phyloP scores from a whole-genome alignment of 2,888 invertebrate genomes.

The Dicyrtoma fusca region DNA sequence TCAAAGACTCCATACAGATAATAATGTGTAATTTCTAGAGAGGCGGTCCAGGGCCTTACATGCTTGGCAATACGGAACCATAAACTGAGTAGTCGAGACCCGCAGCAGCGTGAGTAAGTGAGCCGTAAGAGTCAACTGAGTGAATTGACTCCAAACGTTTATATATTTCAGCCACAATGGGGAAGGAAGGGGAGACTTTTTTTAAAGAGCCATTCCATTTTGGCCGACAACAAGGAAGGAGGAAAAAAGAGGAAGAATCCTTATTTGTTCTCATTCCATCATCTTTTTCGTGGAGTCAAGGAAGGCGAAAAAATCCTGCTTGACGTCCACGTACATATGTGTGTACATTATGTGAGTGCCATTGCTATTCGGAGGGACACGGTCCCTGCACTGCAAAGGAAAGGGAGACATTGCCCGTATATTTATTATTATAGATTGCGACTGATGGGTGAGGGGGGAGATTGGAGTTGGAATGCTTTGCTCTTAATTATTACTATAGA shows the following conservation, averaged over 20 bases:
- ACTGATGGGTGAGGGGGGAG: not conserved
- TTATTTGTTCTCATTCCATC: slow-evolving; percentile 9
- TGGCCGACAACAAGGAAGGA: not conserved
- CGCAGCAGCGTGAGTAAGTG: slow-evolving; percentile 20
- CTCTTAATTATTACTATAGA: slow-evolving; percentile 34
- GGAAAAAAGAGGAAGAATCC: slow-evolving; percentile 3
- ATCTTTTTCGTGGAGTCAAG: slow-evolving; percentile 5
- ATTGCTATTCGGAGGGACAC: too few relatives aligned
- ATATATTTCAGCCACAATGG: slow-evolving; percentile 10
- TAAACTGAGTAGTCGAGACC: not conserved
- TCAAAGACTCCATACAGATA: too few relatives aligned
- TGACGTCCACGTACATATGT: not conserved
- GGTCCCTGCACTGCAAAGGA: not conserved
- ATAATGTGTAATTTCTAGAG: too few relatives aligned
- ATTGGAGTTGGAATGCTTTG: slow-evolving; percentile 5
- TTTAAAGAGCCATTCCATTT: too few relatives aligned
- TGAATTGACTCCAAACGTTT: slow-evolving; percentile 21
- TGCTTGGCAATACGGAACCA: too few relatives aligned
- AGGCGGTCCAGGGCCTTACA: too few relatives aligned
- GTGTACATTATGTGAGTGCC: not conserved
- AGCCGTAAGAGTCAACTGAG: slow-evolving; percentile 36
- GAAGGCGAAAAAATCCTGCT: not conserved
- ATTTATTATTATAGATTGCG: slow-evolving; percentile 21
- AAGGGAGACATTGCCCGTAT: slow-evolving; percentile 17
- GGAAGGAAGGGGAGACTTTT: not conserved